A percentile compares a stretch with the other conserved stretches of the same genome.
Conservation (phyloP, 2,888 invertebrate species). For the Laspeyria flexula region DNA sequence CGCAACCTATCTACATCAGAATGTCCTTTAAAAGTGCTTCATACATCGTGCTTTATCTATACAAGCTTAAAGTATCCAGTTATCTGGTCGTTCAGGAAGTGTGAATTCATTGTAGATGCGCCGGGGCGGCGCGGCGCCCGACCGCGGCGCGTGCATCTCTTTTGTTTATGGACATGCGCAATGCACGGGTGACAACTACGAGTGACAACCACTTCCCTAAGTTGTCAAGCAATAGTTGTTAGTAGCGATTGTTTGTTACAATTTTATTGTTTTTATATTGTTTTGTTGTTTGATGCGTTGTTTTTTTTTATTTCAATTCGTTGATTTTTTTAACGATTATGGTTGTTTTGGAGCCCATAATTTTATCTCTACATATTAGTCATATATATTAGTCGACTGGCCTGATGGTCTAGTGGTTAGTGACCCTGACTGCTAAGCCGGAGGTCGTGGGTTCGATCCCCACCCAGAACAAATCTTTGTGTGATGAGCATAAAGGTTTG, state of each 20-base stretch:
- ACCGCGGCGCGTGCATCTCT: slow-evolving; percentile 14
- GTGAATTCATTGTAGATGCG: slow-evolving; percentile 54
- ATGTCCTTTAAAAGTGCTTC: slow-evolving; percentile 16
- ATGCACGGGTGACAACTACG: slow-evolving; percentile 24
- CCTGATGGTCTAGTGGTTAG: too few relatives aligned
- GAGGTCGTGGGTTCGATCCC: too few relatives aligned
- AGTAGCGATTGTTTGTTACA: slow-evolving; percentile 17
- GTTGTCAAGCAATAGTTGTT: slow-evolving; percentile 32
- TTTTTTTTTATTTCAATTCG: background rate
- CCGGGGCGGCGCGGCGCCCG: slow-evolving; percentile 45
- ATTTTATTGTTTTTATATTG: background rate
- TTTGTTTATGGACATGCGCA: slow-evolving; percentile 43
- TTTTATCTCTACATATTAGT: too few relatives aligned
- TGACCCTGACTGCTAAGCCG: too few relatives aligned
- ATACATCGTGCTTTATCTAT: slow-evolving; percentile 52
- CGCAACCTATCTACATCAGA: slow-evolving; percentile 30
- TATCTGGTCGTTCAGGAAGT: slow-evolving; percentile 56
- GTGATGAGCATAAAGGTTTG: too few relatives aligned
- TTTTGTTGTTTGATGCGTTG: background rate
- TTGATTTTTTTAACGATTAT: background rate
- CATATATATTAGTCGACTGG: too few relatives aligned
- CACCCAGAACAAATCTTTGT: too few relatives aligned
- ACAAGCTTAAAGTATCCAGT: slow-evolving; percentile 28
- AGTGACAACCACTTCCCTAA: slow-evolving; percentile 34
- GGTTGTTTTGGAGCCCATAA: background rate